Evolutionary conservation across 2,888 invertebrate species (phyloP), one percentile per base, ranked within the genome.

Genomic region (Polyommatus iphigenia): DNA sequence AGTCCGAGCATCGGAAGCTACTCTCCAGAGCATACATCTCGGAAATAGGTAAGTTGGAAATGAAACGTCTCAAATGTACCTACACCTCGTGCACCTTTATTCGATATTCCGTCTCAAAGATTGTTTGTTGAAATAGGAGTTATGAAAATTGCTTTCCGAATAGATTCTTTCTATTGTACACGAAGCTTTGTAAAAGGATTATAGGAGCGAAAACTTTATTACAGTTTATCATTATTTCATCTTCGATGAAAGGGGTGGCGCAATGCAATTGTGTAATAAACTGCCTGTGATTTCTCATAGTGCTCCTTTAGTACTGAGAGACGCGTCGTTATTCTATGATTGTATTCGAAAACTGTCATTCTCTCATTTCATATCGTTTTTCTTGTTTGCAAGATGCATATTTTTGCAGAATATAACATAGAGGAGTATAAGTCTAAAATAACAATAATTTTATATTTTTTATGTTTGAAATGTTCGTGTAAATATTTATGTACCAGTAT

Each of bases 61-160:
- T 54, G 75, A 75, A 54, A 75, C 75, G 50, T 75, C 75, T 75
- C 75, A 75, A 75, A 75, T 75, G 75, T 75, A 54, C 75, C 46
- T 75, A 75, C 75, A 75, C 75, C 75, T 75, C 75, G 29, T 24
- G 20, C 75, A 54, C 50, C 20, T 75, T 75, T 75, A 75, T 75
- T 75, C 75, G 75, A 75, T 75, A 75, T 75, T 75, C 15, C 46
- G 41, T 73, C 75, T 54, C 54, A 75, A 75, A 75, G 54, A 75
- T 75, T 75, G 73, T 73, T 73, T 73, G 75, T 75, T 54, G 75
- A 50, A 75, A 75, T 54, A 54, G 54, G 75, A 75, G 75, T 75
- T 75, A 75, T 75, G 75, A 75, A 75, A 75, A 75, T 75, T 75
- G 75, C 75, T 75, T 75, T 75, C 75, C 50, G 54, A 75, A 75